These are phyloP conservation scores for Tauraco erythrolophus DNA, from an alignment of 2,113 vertebrate genomes.

Conservation along the genomic window DNA sequence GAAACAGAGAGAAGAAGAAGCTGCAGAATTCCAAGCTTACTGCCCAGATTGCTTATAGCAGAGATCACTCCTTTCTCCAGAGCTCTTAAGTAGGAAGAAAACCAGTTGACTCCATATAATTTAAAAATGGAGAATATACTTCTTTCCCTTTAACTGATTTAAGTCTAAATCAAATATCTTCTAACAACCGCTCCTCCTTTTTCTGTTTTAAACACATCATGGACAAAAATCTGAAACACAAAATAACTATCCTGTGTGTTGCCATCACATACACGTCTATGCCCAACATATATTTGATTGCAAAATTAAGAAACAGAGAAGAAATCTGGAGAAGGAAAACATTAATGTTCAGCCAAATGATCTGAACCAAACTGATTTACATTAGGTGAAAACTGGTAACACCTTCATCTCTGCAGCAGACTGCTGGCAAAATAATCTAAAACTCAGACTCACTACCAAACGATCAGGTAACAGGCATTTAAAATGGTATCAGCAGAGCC, in stretches of 20 bases:
- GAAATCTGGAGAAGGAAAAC: neutral
- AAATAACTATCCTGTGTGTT: neutral
- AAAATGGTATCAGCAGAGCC: neutral
- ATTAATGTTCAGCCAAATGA: neutral
- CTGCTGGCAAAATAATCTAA: neutral
- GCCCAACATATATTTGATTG: neutral
- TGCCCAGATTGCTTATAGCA: neutral
- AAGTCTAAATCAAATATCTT: neutral
- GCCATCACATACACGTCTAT: neutral
- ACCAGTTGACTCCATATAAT: neutral
- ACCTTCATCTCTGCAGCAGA: neutral
- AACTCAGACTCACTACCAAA: neutral
- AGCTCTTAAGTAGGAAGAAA: neutral
- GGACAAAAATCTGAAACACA: neutral
- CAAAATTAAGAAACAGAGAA: neutral
- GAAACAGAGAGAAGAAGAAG: neutral
- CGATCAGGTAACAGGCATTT: neutral
- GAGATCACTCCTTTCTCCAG: neutral
- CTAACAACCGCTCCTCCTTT: neutral
- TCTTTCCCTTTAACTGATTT: neutral
- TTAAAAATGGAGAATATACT: neutral
- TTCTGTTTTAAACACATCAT: neutral
- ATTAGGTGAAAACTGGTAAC: neutral
- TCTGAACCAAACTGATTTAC: neutral
- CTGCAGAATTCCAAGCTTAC: neutral